These are phyloP conservation scores for Alcedo quadribrachys DNA, from an alignment of 2,797 vertebrate species.

Conservation along the genomic window DNA sequence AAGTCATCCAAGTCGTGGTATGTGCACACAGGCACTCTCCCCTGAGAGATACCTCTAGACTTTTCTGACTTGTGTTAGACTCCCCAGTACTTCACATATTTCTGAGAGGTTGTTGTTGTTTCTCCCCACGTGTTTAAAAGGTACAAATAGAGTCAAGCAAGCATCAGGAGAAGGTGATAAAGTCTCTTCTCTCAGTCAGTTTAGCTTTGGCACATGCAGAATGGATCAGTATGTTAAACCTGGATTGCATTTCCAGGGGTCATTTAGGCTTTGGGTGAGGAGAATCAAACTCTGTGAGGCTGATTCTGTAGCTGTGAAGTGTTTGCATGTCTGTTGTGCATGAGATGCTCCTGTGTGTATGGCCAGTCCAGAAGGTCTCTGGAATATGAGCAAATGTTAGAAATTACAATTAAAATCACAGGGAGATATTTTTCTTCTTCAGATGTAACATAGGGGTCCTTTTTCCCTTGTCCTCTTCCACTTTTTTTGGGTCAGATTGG, in stretches of 20 bases:
- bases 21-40: background rate
- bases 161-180: background rate
- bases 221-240: background rate
- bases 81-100: background rate
- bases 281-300: background rate
- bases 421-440: background rate
- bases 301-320: background rate
- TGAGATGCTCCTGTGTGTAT: background rate
- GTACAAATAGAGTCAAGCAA: background rate
- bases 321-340: background rate
- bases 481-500: background rate
- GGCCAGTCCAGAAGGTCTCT: background rate
- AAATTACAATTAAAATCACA: background rate
- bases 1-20: background rate
- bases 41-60: background rate
- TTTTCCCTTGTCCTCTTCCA: background rate
- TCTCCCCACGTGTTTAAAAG: background rate
- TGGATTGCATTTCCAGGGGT: background rate
- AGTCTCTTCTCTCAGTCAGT: background rate
- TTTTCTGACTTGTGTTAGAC: constrained; percentile 45
- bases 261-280: background rate
- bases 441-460: background rate
- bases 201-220: background rate
- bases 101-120: background rate
- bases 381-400: background rate